Percentiles rank a stretch among this genome's conserved stretches.
These are phyloP conservation scores for Psammodynastes pulverulentus DNA, from an alignment of 2,113 vertebrate species.

Conservation along the genomic window DNA sequence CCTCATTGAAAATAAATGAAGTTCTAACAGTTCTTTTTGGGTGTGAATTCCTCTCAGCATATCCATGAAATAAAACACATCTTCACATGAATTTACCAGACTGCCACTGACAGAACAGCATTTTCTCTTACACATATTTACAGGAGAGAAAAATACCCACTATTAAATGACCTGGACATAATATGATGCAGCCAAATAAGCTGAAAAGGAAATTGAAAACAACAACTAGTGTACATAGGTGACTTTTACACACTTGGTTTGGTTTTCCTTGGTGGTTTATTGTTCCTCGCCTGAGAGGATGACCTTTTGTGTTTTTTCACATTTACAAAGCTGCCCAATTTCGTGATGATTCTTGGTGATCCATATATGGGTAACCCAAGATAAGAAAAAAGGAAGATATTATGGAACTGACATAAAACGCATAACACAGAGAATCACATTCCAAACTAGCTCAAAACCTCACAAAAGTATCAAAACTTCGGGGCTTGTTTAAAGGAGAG, in stretches of 20 bases:
- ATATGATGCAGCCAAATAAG: background rate
- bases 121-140: conserved; percentile 17
- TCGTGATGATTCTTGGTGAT: background rate
- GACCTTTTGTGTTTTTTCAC: background rate
- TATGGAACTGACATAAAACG: background rate
- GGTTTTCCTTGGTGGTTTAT: background rate
- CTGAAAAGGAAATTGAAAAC: background rate
- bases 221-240: background rate
- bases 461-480: background rate
- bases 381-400: background rate
- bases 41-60: conserved; percentile 14
- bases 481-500: background rate
- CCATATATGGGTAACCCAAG: background rate
- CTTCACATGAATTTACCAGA: conserved; percentile 28
- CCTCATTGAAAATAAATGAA: background rate
- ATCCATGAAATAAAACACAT: background rate
- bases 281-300: background rate
- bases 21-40: background rate
- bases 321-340: background rate
- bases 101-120: conserved; percentile 19
- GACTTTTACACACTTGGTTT: background rate
- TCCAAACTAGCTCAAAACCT: background rate
- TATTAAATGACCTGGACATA: background rate
- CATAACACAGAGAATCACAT: background rate
- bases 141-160: background rate